Percentiles rank a stretch among this genome's conserved stretches.
These are phyloP conservation scores for Lates calcarifer DNA, from an alignment of 2,113 vertebrate genomes.

Conservation along the genomic window DNA sequence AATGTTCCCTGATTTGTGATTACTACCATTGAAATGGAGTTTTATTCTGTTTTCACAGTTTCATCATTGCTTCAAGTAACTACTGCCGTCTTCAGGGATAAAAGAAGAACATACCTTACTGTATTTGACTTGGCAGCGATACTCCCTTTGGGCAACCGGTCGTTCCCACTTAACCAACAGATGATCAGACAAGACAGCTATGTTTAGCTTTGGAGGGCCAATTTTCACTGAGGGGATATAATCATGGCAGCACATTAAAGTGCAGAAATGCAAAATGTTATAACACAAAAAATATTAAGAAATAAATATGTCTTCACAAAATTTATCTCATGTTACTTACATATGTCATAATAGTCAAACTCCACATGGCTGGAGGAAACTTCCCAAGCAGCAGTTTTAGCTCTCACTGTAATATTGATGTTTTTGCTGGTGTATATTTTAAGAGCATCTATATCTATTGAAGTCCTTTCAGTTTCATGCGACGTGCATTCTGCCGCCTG, in stretches of 20 bases:
- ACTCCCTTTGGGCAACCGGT: fast-evolving
- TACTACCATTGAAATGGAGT: no score
- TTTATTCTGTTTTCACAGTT: no score
- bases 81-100: neutral
- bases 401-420: conserved; percentile 52
- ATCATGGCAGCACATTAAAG: conserved; percentile 10
- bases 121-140: conserved; percentile 71
- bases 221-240: conserved; percentile 61
- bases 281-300: neutral
- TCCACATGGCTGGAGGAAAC: conserved; percentile 38
- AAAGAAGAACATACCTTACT: conserved; percentile 53
- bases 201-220: neutral
- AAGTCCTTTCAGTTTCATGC: neutral
- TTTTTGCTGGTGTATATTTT: fast-evolving
- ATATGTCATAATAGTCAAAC: conserved; percentile 10
- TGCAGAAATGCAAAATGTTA: neutral
- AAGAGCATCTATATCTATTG: fast-evolving
- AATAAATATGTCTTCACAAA: neutral
- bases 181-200: neutral
- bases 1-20: no score
- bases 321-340: conserved; percentile 58
- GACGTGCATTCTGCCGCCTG: neutral
- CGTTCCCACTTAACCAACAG: conserved; percentile 40
- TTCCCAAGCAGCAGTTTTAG: conserved; percentile 51
- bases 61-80: no score